These are phyloP conservation scores for Synergus gifuensis DNA, from an alignment of 2,888 invertebrate genomes.

Conservation along the genomic window DNA sequence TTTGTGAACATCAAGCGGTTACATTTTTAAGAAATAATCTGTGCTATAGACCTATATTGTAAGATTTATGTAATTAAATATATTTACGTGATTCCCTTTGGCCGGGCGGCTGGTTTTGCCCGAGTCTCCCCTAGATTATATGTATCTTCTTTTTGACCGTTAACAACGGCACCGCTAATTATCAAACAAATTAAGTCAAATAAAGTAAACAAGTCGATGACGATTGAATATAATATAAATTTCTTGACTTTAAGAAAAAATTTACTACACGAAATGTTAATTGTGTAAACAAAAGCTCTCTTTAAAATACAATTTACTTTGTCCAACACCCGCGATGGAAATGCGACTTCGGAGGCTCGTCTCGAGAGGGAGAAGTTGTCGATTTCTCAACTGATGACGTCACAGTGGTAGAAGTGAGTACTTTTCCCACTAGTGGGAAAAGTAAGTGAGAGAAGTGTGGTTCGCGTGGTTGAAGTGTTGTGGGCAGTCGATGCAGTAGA, in stretches of 20 bases:
- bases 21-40: not conserved
- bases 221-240: not conserved
- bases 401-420: too few relatives aligned
- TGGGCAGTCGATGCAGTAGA: too few relatives aligned
- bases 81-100: constrained; percentile 8
- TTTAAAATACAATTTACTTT: too few relatives aligned
- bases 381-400: too few relatives aligned
- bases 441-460: too few relatives aligned
- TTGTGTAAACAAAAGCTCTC: too few relatives aligned
- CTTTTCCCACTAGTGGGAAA: too few relatives aligned
- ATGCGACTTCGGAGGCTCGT: too few relatives aligned
- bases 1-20: not conserved
- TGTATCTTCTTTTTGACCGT: constrained; percentile 10
- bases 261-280: not conserved
- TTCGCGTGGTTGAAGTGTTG: too few relatives aligned
- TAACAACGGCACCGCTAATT: constrained; percentile 3
- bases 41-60: not conserved
- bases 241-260: not conserved
- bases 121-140: constrained; percentile 13
- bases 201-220: not conserved
- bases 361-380: too few relatives aligned
- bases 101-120: constrained; percentile 5
- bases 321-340: too few relatives aligned
- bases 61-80: not conserved
- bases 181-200: not conserved